Evolutionary conservation across 2,888 invertebrate genomes (phyloP).

Genomic region (Microctonus aethiopoides): DNA sequence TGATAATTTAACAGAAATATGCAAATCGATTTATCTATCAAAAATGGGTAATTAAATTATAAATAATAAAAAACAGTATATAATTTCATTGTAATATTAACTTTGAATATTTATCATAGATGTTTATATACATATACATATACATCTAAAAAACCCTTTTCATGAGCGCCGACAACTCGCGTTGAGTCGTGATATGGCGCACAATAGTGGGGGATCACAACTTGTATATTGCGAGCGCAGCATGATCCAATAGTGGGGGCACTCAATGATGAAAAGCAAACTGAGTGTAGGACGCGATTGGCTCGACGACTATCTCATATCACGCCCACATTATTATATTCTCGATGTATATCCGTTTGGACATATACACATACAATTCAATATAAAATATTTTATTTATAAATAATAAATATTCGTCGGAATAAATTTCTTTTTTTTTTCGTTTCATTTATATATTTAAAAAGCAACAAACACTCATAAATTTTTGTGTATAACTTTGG

Average conservation of each 20-base stretch:
- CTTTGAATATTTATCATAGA: background rate
- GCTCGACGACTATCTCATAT: constrained; percentile 30
- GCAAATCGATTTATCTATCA: no score
- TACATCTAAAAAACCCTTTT: background rate
- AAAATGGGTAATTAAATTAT: no score
- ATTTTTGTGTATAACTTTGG: background rate
- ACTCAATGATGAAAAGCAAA: constrained; percentile 25
- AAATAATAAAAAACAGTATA: no score
- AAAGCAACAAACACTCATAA: no score
- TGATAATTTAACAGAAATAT: no score
- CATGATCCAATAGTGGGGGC: background rate
- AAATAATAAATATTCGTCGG: no score
- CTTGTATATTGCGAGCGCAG: background rate
- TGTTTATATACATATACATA: background rate
- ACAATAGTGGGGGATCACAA: constrained; percentile 27
- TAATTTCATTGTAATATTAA: no score
- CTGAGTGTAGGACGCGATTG: constrained; percentile 22
- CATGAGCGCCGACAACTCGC: background rate
- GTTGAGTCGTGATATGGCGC: constrained; percentile 1
- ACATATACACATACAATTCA: no score
- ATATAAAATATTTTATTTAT: no score
- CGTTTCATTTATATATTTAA: no score
- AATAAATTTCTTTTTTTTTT: background rate
- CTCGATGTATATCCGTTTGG: background rate
- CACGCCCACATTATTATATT: constrained; percentile 36